Evolutionary conservation across 2,797 vertebrate species (phyloP).

Genomic region (Carcharodon carcharias): DNA sequence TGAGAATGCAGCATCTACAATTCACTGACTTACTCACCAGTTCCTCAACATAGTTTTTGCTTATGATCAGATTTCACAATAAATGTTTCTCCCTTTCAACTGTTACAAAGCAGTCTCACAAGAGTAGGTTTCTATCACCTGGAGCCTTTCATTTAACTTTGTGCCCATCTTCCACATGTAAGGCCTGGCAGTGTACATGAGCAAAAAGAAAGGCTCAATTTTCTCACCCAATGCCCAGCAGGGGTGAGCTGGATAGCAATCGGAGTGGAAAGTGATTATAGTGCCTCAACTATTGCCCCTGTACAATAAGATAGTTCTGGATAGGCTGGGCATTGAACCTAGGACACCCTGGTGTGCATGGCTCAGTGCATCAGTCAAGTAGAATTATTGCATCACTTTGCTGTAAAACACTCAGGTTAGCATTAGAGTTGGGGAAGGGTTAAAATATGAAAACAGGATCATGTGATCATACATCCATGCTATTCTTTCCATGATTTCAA

Average conservation of each 20-base stretch:
- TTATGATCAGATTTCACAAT: not conserved
- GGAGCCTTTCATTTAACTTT: not conserved
- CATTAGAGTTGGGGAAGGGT: not conserved
- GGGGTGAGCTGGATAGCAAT: not conserved
- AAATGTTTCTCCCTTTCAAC: not conserved
- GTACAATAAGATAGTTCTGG: not conserved
- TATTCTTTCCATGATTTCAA: not conserved
- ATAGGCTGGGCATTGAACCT: not conserved
- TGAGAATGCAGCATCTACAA: not conserved
- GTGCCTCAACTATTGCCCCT: not conserved
- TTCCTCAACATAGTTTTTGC: not conserved
- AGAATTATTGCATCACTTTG: not conserved
- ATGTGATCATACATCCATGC: conserved; percentile 12
- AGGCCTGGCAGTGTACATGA: not conserved
- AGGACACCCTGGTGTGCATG: not conserved
- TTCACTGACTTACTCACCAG: not conserved
- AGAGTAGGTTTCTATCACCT: not conserved
- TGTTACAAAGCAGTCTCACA: not conserved
- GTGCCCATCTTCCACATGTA: not conserved
- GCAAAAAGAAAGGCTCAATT: not conserved
- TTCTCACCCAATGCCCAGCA: not conserved
- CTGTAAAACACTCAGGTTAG: not conserved
- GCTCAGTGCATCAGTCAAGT: not conserved
- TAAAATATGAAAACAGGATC: not conserved
- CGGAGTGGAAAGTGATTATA: not conserved